Evolutionary conservation across 1,140 invertebrate genomes (phyloP).

Genomic region (Metopolophium dirhodum): DNA sequence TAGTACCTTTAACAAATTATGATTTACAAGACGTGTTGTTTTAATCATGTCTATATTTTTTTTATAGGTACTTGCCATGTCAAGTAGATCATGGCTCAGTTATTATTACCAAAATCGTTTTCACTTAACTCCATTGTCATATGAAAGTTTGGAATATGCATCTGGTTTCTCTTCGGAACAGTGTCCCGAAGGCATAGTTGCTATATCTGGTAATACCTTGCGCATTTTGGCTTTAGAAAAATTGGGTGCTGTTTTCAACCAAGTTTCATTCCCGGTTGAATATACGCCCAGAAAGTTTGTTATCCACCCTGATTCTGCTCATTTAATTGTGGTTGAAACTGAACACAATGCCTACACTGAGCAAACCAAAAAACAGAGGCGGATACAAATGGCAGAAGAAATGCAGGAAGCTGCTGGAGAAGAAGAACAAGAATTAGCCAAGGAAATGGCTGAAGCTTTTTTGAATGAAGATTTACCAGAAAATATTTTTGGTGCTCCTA

Average conservation of each 20-base stretch:
- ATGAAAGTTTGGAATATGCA: slow-evolving; percentile 96
- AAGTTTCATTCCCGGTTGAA: slow-evolving; percentile 87
- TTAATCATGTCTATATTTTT: slow-evolving; percentile 29
- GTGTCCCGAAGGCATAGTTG: slow-evolving; percentile 98
- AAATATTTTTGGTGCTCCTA: slow-evolving; percentile 91
- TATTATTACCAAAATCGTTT: slow-evolving; percentile 98
- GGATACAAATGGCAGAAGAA: slow-evolving; percentile 83
- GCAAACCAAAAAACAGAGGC: slow-evolving; percentile 90
- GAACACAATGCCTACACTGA: slow-evolving; percentile 99
- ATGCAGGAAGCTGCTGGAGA: slow-evolving; percentile 96
- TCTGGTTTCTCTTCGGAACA: slow-evolving; percentile 98
- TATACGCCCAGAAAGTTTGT: slow-evolving; percentile 96
- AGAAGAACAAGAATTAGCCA: slow-evolving; percentile 92
- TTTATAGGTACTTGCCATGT: slow-evolving; percentile 87
- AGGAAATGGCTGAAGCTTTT: slow-evolving; percentile 96
- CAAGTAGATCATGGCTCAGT: slow-evolving; percentile 96
- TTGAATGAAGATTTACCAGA: slow-evolving; percentile 94
- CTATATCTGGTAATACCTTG: slow-evolving; percentile 97
- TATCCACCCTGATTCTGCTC: slow-evolving; percentile 91
- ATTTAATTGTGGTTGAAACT: slow-evolving; percentile 92
- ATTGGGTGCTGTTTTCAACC: slow-evolving; percentile 98
- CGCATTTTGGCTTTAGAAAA: slow-evolving; percentile 98
- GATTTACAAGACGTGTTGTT: not conserved
- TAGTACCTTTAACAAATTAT: not conserved
- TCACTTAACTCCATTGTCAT: slow-evolving; percentile 94